Conservation (phyloP, 2,888 invertebrate genomes). For the Uropetala carovei region DNA sequence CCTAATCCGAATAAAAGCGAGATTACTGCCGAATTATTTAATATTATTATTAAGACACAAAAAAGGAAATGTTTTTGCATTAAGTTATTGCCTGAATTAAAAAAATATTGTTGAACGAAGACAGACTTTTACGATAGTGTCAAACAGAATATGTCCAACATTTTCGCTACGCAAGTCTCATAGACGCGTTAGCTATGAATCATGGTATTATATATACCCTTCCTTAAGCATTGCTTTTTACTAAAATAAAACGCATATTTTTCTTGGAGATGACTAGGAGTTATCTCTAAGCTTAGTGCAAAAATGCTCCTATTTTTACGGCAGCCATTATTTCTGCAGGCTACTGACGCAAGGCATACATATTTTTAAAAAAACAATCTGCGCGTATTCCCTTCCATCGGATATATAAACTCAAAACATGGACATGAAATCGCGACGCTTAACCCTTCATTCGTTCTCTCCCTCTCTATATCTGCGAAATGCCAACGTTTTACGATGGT, state of each 20-base stretch:
- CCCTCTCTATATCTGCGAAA: not conserved
- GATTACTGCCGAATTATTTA: too few relatives aligned
- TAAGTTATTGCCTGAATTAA: too few relatives aligned
- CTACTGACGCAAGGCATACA: not conserved
- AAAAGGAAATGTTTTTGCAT: too few relatives aligned
- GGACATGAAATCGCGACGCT: not conserved
- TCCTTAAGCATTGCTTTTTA: not conserved
- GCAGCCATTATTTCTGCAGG: not conserved
- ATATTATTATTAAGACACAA: too few relatives aligned
- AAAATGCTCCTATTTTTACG: constrained; percentile 9
- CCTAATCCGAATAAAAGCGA: too few relatives aligned
- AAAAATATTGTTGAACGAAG: too few relatives aligned
- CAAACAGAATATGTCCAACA: too few relatives aligned
- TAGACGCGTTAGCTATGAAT: not conserved
- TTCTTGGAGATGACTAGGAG: too few relatives aligned
- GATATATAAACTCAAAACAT: not conserved
- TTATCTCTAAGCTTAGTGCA: not conserved
- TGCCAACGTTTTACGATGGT: constrained; percentile 19
- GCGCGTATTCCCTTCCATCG: not conserved
- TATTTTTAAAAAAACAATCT: not conserved
- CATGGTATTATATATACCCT: not conserved
- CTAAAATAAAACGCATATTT: too few relatives aligned
- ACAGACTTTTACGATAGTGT: too few relatives aligned
- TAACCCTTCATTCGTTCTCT: not conserved
- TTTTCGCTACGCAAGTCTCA: not conserved